phyloP scores from a whole-genome alignment of 2,888 invertebrate species.

The Hypolimnas misippus region DNA sequence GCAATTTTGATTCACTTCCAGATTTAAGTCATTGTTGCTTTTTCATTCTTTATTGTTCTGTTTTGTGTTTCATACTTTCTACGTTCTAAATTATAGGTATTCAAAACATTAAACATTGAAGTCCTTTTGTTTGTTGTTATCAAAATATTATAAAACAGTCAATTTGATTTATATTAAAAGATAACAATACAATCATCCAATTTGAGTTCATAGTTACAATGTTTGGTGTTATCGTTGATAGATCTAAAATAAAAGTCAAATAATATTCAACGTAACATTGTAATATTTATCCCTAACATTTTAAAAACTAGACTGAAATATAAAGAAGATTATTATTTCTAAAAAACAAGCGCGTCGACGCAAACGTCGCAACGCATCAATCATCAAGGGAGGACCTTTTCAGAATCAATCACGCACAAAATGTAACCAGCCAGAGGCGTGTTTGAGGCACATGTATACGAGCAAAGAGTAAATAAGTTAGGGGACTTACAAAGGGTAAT shows the following conservation, averaged over 20 bases:
- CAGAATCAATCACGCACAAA: constrained; percentile 39
- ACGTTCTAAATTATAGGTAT: no score
- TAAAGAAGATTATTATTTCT: constrained; percentile 30
- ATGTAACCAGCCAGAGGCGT: constrained; percentile 30
- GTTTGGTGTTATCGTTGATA: no score
- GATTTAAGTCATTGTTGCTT: neutral
- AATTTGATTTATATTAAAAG: no score
- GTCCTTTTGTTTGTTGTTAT: no score
- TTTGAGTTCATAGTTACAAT: no score
- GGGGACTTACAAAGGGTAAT: neutral
- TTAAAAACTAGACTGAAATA: constrained; percentile 13
- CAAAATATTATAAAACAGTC: neutral
- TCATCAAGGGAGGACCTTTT: constrained; percentile 36
- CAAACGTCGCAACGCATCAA: constrained; percentile 35
- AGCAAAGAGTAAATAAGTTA: constrained; percentile 12
- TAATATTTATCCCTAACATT: constrained; percentile 1
- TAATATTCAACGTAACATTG: neutral
- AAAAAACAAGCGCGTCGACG: constrained; percentile 27
- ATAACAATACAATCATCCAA: no score
- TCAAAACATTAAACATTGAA: no score
- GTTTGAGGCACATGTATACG: constrained; percentile 16
- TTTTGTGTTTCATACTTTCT: neutral
- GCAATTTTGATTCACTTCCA: neutral
- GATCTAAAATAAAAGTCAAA: neutral
- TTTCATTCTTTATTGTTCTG: neutral